Evolutionary conservation across 1,140 invertebrate genomes (phyloP).

Genomic region (Hyles vespertilio): DNA sequence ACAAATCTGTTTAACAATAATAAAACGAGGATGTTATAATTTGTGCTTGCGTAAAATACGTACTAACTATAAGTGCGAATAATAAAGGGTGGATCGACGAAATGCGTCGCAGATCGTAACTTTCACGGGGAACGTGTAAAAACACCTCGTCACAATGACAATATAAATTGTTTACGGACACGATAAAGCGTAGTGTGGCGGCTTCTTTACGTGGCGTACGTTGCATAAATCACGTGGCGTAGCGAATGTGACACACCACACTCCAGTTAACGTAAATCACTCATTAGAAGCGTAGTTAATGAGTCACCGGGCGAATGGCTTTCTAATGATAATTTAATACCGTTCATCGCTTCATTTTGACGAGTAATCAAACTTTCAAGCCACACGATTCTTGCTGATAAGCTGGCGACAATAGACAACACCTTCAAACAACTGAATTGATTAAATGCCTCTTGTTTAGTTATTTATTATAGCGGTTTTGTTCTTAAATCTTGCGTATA

Average conservation of each 20-base stretch:
- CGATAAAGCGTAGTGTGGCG: not conserved
- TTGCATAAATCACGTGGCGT: slow-evolving; percentile 21
- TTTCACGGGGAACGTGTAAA: no score
- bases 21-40: no score
- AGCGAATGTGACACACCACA: slow-evolving; percentile 34
- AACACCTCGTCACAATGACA: no score
- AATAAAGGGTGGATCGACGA: no score
- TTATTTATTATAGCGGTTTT: slow-evolving; percentile 19
- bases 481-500: no score
- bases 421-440: slow-evolving; percentile 31
- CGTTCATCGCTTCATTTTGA: slow-evolving; percentile 42
- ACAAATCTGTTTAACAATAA: no score
- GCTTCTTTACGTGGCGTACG: slow-evolving; percentile 7
- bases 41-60: no score
- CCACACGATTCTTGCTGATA: slow-evolving; percentile 27
- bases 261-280: slow-evolving; percentile 51
- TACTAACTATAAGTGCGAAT: no score
- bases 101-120: no score
- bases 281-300: slow-evolving; percentile 47
- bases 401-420: slow-evolving; percentile 39
- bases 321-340: slow-evolving; percentile 58
- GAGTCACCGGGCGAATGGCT: slow-evolving; percentile 35
- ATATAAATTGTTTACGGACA: no score
- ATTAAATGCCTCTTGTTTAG: slow-evolving; percentile 33
- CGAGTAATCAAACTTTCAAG: slow-evolving; percentile 43